phyloP scores from a whole-genome alignment of 2,888 invertebrate species.

The Lithosia quadra region DNA sequence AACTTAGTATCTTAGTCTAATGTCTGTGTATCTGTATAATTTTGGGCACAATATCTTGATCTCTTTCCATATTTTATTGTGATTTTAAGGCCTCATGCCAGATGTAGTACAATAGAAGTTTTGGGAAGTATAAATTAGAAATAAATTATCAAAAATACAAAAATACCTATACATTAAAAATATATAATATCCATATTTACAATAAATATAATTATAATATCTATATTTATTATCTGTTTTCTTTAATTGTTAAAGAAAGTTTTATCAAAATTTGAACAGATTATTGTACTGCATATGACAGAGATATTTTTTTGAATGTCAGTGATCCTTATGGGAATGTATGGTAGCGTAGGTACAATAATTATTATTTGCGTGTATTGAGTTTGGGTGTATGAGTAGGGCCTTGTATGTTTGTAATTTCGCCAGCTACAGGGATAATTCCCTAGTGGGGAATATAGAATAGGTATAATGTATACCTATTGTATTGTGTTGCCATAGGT shows the following conservation, averaged over 20 bases:
- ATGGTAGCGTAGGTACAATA: too few relatives aligned
- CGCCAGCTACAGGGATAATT: too few relatives aligned
- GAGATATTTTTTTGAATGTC: constrained; percentile 26
- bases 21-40: constrained; percentile 47
- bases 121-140: constrained; percentile 15
- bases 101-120: constrained; percentile 39
- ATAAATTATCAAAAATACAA: constrained; percentile 10
- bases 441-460: neutral
- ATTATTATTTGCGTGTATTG: too few relatives aligned
- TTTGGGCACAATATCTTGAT: constrained; percentile 51
- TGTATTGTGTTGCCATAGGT: neutral
- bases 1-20: constrained; percentile 55
- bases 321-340: neutral
- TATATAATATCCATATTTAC: neutral
- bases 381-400: too few relatives aligned
- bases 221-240: too few relatives aligned
- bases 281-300: constrained; percentile 46
- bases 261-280: constrained; percentile 4
- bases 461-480: neutral
- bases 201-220: neutral
- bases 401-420: too few relatives aligned
- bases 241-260: constrained; percentile 9
- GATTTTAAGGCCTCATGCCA: constrained; percentile 26
- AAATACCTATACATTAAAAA: too few relatives aligned
- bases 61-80: constrained; percentile 42